Percentiles rank a stretch among this genome's conserved stretches.
Conservation (phyloP, 2,113 vertebrate species). For the Cairina moschata region DNA sequence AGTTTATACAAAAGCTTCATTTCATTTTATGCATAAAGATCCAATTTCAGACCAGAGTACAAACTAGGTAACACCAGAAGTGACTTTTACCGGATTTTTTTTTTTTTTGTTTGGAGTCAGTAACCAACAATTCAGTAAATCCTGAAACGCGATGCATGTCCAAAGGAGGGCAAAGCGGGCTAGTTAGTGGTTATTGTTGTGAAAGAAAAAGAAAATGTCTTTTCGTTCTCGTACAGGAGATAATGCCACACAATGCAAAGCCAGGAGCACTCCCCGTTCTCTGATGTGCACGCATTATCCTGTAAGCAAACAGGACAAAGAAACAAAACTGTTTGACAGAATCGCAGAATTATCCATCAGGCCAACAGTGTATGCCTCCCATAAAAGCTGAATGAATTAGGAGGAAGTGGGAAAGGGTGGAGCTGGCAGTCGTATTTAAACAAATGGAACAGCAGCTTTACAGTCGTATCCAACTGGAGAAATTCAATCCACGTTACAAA, state of each 20-base stretch:
- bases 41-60: neutral
- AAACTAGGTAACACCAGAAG: neutral
- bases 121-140: neutral
- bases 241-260: neutral
- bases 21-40: neutral
- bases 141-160: neutral
- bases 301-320: neutral
- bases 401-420: neutral
- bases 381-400: constrained; percentile 18
- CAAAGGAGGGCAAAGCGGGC: neutral
- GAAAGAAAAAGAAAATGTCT: neutral
- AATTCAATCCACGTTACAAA: neutral
- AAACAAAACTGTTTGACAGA: neutral
- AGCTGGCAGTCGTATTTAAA: neutral
- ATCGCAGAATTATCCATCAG: neutral
- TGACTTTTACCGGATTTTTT: neutral
- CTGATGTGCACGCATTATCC: neutral
- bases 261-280: neutral
- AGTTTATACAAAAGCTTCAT: neutral
- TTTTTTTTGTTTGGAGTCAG: neutral
- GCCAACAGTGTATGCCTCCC: neutral
- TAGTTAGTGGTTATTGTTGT: accelerated
- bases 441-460: neutral
- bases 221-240: neutral
- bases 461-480: neutral